Conservation (phyloP, 2,113 vertebrate species). For the Gallinago media region DNA sequence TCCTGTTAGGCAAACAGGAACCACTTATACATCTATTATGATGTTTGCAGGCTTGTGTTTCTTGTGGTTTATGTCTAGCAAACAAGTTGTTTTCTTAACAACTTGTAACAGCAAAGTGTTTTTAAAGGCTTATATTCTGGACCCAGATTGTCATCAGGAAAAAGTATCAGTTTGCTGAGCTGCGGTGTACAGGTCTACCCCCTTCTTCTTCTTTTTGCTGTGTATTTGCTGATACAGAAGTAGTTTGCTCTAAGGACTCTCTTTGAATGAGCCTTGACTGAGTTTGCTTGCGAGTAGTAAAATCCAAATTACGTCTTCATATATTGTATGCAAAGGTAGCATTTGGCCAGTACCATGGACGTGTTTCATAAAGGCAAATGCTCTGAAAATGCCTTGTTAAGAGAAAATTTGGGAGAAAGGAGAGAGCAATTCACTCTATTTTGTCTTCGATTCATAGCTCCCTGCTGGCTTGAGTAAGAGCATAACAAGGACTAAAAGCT, state of each 20-base stretch:
- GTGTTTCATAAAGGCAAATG: neutral
- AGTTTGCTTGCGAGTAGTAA: neutral
- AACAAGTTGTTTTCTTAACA: neutral
- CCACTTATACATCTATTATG: neutral
- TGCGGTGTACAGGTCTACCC: neutral
- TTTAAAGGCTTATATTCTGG: neutral
- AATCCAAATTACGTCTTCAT: neutral
- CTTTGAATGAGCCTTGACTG: neutral
- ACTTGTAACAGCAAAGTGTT: neutral
- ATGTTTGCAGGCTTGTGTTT: neutral
- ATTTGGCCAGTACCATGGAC: neutral
- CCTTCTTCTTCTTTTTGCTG: neutral
- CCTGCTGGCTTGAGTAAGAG: neutral
- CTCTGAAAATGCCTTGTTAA: neutral
- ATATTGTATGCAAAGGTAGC: neutral
- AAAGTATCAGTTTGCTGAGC: neutral
- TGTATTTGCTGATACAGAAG: neutral
- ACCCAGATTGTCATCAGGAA: neutral
- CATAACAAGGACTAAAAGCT: neutral
- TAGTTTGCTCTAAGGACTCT: neutral
- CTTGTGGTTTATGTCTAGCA: neutral
- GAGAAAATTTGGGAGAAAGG: neutral
- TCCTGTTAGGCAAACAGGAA: neutral
- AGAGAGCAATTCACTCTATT: neutral
- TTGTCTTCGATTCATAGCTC: neutral